Evolutionary conservation across 1,140 invertebrate genomes (phyloP).

Genomic region (Contarinia nasturtii): DNA sequence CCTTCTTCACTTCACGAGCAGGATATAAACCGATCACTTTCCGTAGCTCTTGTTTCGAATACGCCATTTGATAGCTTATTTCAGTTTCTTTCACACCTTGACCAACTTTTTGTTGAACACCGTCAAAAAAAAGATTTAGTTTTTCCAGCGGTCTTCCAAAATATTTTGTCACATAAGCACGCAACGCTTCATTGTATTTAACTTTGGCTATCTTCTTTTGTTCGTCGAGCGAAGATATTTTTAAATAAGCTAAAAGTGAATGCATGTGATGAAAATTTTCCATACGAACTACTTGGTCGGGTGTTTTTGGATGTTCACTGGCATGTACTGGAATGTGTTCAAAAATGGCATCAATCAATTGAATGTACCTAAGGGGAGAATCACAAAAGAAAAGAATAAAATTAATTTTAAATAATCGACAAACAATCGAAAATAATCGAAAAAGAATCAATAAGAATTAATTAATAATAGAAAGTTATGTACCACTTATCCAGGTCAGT

Average conservation of each 20-base stretch:
- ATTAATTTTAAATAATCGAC: no score
- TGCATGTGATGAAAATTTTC: slow-evolving; percentile 95
- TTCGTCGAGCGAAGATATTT: slow-evolving; percentile 74
- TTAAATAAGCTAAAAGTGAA: slow-evolving; percentile 69
- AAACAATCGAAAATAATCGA: no score
- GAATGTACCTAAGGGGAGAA: no score
- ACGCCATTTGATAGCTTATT: slow-evolving; percentile 94
- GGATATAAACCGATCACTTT: slow-evolving; percentile 94
- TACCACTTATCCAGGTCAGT: slow-evolving; percentile 96
- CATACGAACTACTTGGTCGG: slow-evolving; percentile 86
- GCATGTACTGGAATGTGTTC: slow-evolving; percentile 63
- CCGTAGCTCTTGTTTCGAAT: slow-evolving; percentile 89
- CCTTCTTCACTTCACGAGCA: slow-evolving; percentile 86
- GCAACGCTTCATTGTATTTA: slow-evolving; percentile 77
- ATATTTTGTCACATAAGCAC: slow-evolving; percentile 81
- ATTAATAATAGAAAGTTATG: no score
- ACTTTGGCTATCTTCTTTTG: slow-evolving; percentile 81
- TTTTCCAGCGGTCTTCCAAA: slow-evolving; percentile 92
- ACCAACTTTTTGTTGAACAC: slow-evolving; percentile 74
- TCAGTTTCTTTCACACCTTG: slow-evolving; percentile 92
- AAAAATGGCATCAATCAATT: slow-evolving; percentile 72
- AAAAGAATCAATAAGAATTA: no score
- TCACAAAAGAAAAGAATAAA: no score
- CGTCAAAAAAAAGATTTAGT: slow-evolving; percentile 89
- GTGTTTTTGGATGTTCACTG: slow-evolving; percentile 80